Evolutionary conservation across 2,113 vertebrate species (phyloP).

Genomic region (Puntigrus tetrazona): DNA sequence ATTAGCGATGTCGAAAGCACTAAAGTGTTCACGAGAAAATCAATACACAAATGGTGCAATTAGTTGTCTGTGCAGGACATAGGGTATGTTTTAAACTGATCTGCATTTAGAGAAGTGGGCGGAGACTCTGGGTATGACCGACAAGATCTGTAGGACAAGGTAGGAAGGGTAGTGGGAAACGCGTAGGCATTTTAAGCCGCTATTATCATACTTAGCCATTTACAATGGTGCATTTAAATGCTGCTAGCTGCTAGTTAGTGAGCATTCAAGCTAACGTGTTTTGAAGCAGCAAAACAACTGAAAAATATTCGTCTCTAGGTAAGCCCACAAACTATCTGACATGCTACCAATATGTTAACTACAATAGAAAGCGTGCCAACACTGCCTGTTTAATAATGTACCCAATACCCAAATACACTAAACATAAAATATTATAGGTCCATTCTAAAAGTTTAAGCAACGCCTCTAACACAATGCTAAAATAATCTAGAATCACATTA

Average conservation of each 20-base stretch:
- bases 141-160: background rate
- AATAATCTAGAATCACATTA: too few relatives aligned
- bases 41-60: background rate
- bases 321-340: background rate
- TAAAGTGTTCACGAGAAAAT: background rate
- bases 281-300: background rate
- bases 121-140: background rate
- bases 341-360: background rate
- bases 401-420: too few relatives aligned
- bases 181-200: constrained; percentile 26
- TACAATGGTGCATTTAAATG: background rate
- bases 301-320: background rate
- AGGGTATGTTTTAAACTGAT: background rate
- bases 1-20: background rate
- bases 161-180: constrained; percentile 2
- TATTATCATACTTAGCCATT: background rate
- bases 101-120: background rate
- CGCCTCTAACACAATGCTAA: too few relatives aligned
- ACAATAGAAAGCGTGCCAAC: background rate
- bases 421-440: too few relatives aligned
- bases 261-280: background rate
- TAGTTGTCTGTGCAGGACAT: background rate
- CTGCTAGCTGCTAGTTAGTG: background rate
- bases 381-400: background rate
- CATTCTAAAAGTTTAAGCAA: too few relatives aligned